Evolutionary conservation across 2,113 vertebrate species (phyloP), one percentile per base, ranked within the genome.

Genomic region (Coturnix japonica): DNA sequence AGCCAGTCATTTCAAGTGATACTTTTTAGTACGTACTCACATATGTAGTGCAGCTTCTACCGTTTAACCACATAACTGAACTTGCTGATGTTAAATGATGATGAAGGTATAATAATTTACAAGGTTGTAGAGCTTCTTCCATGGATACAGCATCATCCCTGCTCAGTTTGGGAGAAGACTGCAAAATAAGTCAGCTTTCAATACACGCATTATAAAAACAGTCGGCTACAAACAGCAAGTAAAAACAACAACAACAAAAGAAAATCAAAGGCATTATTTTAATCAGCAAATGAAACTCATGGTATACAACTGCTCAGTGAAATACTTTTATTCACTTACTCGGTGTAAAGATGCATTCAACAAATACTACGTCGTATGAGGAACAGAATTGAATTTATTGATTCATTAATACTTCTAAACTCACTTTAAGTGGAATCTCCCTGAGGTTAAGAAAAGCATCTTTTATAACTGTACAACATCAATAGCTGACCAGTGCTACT

Each of bases 241-340:
- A 49, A 71, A 85, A 79, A 53, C 10, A 87, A 14, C 18, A 51
- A 49, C 22, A 53, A 41, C 39, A 41, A 39, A 39, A 39, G 39
- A 41, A 53, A 18, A 54, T 18, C 16, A 54, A 14, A 66, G 31
- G 12, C 19, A 74, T 72, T 76, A 18, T 56, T 73, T 70, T 74
- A 30, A 76, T 53, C 43, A 87, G 21, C 57, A 89, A 95, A 89
- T 85, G 2, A 92, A 92, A 81, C 22, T 86, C 84, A 47, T 0
- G 0, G 23, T 7, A 91, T 30, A 77, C 25, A 87, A 83, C 16
- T 80, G 65, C 28, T 90, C 57, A 66, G 33, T 87, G 87, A 94
- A 96, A 92, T 85, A 91, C 6, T 85, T 96, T 94, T 95, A 96
- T 91, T 95, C 91, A 87, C 37, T 17, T 71, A 91, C 49, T 80